These are phyloP conservation scores for Psilopsiagon aymara DNA, from an alignment of 2,113 vertebrate species.

Conservation along the genomic window DNA sequence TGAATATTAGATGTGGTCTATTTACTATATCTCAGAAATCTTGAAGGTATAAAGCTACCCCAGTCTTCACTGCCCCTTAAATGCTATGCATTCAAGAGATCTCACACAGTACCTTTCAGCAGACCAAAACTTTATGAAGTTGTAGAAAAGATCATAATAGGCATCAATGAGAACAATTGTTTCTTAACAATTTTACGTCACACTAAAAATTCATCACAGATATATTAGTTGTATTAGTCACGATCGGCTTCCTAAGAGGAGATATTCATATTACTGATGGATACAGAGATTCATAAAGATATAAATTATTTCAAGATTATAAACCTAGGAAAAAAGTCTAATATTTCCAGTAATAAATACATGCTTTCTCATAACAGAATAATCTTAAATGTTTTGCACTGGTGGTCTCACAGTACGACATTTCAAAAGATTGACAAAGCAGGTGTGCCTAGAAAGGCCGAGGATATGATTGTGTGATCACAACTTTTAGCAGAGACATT, in stretches of 20 bases:
- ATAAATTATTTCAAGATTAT: neutral
- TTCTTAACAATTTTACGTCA: neutral
- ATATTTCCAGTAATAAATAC: neutral
- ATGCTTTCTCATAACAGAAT: neutral
- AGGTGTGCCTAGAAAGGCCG: neutral
- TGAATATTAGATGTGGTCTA: neutral
- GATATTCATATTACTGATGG: neutral
- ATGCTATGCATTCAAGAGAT: neutral
- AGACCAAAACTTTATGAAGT: neutral
- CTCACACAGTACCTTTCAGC: neutral
- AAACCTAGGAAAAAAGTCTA: neutral
- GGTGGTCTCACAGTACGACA: neutral
- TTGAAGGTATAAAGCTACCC: neutral
- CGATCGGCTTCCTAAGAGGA: neutral
- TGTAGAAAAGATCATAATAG: neutral
- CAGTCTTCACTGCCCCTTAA: neutral
- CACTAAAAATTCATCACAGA: neutral
- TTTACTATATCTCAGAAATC: neutral
- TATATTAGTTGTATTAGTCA: neutral
- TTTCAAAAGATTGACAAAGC: neutral
- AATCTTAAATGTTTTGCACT: neutral
- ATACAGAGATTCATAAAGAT: neutral
- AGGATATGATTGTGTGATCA: neutral
- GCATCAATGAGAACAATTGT: neutral
- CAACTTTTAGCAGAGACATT: slow-evolving; percentile 38